These are phyloP conservation scores for Cirrhinus mrigala DNA, from an alignment of 2,797 vertebrate genomes.

Conservation along the genomic window DNA sequence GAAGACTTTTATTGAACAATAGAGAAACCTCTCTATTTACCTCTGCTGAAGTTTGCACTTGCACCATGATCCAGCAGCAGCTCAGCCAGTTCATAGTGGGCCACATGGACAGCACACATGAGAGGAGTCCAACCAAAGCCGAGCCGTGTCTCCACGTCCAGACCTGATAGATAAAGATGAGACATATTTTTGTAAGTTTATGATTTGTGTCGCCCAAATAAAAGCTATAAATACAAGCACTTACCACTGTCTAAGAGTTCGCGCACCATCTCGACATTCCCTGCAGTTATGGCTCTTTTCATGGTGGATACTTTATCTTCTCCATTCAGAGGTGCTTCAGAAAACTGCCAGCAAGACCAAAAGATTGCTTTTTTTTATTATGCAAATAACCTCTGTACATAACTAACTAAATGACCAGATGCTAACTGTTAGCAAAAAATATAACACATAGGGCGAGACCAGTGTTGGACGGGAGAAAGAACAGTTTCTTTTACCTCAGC, in stretches of 20 bases:
- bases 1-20: background rate
- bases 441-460: background rate
- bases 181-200: background rate
- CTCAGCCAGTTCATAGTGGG: conserved; percentile 80
- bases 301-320: conserved; percentile 74
- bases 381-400: background rate
- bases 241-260: conserved; percentile 87
- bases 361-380: background rate
- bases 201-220: background rate
- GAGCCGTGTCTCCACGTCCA: conserved; percentile 87
- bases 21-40: conserved; percentile 72
- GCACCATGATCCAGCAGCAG: conserved; percentile 92
- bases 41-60: conserved; percentile 88
- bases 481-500: conserved; percentile 60
- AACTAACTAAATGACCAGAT: background rate
- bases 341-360: conserved; percentile 39
- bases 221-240: conserved; percentile 48
- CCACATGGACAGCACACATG: conserved; percentile 88
- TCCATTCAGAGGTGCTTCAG: background rate
- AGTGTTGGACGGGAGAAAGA: background rate
- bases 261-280: conserved; percentile 79
- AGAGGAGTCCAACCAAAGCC: conserved; percentile 90
- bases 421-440: background rate
- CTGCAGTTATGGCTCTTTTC: conserved; percentile 84
- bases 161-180: conserved; percentile 73